These are phyloP conservation scores for Caprella mutica DNA, from an alignment of 2,888 invertebrate genomes.

Conservation along the genomic window DNA sequence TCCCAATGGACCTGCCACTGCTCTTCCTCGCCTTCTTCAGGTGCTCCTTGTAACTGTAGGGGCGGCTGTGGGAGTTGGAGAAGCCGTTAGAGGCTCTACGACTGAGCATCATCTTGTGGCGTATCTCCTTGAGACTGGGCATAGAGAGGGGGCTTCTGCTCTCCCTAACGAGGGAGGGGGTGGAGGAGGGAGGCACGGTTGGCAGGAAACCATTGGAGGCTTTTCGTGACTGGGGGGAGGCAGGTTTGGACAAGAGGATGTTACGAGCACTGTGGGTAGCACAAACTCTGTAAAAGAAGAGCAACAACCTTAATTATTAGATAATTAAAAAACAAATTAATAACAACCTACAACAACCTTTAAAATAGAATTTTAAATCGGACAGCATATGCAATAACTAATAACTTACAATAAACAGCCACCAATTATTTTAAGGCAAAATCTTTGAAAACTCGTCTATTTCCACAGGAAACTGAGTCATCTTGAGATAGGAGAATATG, in stretches of 20 bases:
- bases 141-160: constrained; percentile 6
- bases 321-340: too few relatives aligned
- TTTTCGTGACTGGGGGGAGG: constrained; percentile 2
- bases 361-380: too few relatives aligned
- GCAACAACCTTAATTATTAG: too few relatives aligned
- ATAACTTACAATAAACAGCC: too few relatives aligned
- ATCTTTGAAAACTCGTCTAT: too few relatives aligned
- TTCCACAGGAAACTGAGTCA: too few relatives aligned
- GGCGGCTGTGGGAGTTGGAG: background rate
- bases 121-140: background rate
- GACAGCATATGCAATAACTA: too few relatives aligned
- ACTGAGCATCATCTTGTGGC: constrained; percentile 4
- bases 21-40: background rate
- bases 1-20: background rate
- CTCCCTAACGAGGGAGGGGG: constrained; percentile 1
- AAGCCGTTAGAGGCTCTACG: background rate
- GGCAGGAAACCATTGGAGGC: background rate
- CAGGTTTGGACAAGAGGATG: constrained; percentile 1
- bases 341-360: too few relatives aligned
- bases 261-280: constrained; percentile 7
- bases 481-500: too few relatives aligned
- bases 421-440: too few relatives aligned
- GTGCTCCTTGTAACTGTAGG: background rate
- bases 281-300: constrained; percentile 3
- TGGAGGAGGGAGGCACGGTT: background rate